Evolutionary conservation across 2,113 vertebrate genomes (phyloP).

Genomic region (Zosterops pallidus): DNA sequence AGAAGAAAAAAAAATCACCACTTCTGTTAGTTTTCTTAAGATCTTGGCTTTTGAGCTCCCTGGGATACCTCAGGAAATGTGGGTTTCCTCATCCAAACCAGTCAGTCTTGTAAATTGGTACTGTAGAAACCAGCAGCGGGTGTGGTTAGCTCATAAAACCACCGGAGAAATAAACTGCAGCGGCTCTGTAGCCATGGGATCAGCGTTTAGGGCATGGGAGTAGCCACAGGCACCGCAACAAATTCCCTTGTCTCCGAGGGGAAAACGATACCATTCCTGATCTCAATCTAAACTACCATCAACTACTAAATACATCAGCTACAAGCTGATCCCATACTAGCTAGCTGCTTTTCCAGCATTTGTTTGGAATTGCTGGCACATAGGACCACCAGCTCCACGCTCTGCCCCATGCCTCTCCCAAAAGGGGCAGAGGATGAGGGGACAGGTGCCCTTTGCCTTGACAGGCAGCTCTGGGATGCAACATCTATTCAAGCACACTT

Average conservation of each 20-base stretch:
- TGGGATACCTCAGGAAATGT: conserved; percentile 61
- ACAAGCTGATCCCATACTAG: background rate
- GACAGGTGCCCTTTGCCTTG: background rate
- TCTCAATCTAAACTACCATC: background rate
- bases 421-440: background rate
- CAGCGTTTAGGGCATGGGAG: background rate
- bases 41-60: conserved; percentile 17
- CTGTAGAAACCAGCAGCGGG: conserved; percentile 35
- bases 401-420: background rate
- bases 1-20: background rate
- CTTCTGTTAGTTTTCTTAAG: conserved; percentile 23
- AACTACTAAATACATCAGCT: background rate
- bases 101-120: conserved; percentile 59
- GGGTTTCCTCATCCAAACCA: conserved; percentile 65
- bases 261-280: background rate
- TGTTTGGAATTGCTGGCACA: background rate
- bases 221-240: rapidly evolving
- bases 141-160: conserved; percentile 56
- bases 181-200: background rate
- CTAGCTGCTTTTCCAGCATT: background rate
- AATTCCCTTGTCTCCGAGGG: background rate
- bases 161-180: conserved; percentile 13
- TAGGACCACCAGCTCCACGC: rapidly evolving
- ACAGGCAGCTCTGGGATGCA: background rate
- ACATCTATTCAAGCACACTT: background rate